Evolutionary conservation across 2,888 invertebrate genomes (phyloP), one percentile per base, ranked within the genome.

Genomic region (Spicauda simplicius): DNA sequence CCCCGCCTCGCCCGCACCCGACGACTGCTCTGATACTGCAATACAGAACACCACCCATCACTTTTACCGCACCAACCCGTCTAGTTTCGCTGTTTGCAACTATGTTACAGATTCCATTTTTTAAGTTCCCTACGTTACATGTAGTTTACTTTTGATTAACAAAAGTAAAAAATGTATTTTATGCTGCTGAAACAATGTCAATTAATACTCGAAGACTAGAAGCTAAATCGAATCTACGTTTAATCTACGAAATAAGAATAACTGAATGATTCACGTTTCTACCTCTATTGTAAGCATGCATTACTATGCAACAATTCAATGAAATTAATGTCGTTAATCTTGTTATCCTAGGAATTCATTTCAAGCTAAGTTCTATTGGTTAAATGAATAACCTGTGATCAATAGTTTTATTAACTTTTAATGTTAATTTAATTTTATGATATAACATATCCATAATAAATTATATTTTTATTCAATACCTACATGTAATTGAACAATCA

Each of bases 1-100:
- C 83, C 94, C 90, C 83, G 92, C 95, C 89, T 95, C 95, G 88
- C 96, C 96, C 89, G 93, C 94, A 90, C 93, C 93, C 93, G 97
- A 97, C 94, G 97, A 97, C 93, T 96, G 97, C 94, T 97, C 97
- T 90, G 97, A 97, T 91, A 97, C 97, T 96, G 96, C 94, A 92
- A 87, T 59, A 10, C 20, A 8, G 4, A 58, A 45, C 25, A 20
- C 41, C 20, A n/a, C 4, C 50, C 50, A 10, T 50, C 50, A 50
- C 18, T 50, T 18, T n/a, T n/a, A 50, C 45, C 45, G 45, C 16
- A 4, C n/a, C 11, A n/a, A 2, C 2, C 16, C 6, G 4, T n/a
- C 45, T 12, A 0, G 2, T 45, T 5, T 45, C n/a, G 0, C 7
- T 14, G n/a, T n/a, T n/a, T 45, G 12, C 45, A 41, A 41, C 1